A percentile compares a stretch with the other conserved stretches of the same genome.
These are phyloP conservation scores for Heterodera filipjevi DNA, from an alignment of 2,888 invertebrate genomes.

Conservation along the genomic window DNA sequence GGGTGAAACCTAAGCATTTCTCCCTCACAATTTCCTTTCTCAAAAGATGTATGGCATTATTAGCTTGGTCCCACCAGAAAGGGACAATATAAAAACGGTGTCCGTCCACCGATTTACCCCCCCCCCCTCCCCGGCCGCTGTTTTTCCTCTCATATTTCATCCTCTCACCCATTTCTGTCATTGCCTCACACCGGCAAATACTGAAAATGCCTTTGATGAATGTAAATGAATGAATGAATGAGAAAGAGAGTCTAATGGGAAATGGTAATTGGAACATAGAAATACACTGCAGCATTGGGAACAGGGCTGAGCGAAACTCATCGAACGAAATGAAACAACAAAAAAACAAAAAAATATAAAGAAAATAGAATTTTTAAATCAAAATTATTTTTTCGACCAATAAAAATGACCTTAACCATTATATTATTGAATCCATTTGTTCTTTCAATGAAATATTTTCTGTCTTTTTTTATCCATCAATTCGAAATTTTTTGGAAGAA, in stretches of 20 bases:
- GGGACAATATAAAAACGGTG: neutral
- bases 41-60: neutral
- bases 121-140: neutral
- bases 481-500: no score
- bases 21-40: neutral
- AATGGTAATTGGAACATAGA: neutral
- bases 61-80: neutral
- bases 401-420: no score
- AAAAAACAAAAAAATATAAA: neutral
- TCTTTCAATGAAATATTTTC: no score
- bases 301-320: no score
- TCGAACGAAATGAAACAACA: no score
- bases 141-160: constrained; percentile 12
- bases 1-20: neutral
- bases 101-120: constrained; percentile 8
- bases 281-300: no score
- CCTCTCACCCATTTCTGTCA: constrained; percentile 17
- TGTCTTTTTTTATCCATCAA: no score
- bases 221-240: constrained; percentile 1
- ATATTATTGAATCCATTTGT: no score
- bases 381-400: no score
- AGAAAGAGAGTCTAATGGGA: neutral
- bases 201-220: neutral
- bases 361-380: neutral
- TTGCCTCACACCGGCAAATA: neutral